Evolutionary conservation across 2,888 invertebrate species (phyloP), one percentile per base, ranked within the genome.

Genomic region (Punctoribates punctum): DNA sequence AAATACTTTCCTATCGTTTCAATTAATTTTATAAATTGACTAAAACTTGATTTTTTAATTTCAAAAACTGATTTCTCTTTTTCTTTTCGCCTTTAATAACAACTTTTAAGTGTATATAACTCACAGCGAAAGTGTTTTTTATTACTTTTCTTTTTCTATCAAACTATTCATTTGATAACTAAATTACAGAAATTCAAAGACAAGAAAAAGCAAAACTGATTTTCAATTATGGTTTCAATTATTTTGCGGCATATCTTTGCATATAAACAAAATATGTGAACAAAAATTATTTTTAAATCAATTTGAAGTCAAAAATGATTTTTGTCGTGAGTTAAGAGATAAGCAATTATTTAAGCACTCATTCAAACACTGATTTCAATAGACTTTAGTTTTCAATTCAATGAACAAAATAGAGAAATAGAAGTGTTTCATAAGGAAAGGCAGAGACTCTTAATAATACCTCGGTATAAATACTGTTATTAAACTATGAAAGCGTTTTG

Each of bases 401-500:
- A 34, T 34, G 34, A n/a, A 51, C 15, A 51, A 51, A 51, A n/a
- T n/a, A n/a, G n/a, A 51, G 15, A 15, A n/a, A 51, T 51, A 51
- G 51, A 51, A 51, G 51, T 51, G 51, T n/a, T n/a, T 51, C 51
- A 51, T 51, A n/a, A 51, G n/a, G 15, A 51, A 51, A 11, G 15
- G 46, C 46, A 51, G 15, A 51, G 51, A 34, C 34, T 34, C 34
- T 34, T 34, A 34, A 34, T 34, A 34, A 34, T 34, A 34, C 34
- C 8, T 4, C 8, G 51, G n/a, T 51, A 51, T 51, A 51, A 51
- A 51, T 51, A 51, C 51, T n/a, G 51, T 51, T 51, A 51, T 51
- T 51, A 51, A 51, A 13, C 51, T 51, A 51, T 51, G 51, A 51
- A 51, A 51, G n/a, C 51, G 51, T 51, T 51, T 51, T 51, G 51